Base-by-base conservation (phyloP, 2,113 vertebrate genomes). In the Notiomystis cincta region DNA sequence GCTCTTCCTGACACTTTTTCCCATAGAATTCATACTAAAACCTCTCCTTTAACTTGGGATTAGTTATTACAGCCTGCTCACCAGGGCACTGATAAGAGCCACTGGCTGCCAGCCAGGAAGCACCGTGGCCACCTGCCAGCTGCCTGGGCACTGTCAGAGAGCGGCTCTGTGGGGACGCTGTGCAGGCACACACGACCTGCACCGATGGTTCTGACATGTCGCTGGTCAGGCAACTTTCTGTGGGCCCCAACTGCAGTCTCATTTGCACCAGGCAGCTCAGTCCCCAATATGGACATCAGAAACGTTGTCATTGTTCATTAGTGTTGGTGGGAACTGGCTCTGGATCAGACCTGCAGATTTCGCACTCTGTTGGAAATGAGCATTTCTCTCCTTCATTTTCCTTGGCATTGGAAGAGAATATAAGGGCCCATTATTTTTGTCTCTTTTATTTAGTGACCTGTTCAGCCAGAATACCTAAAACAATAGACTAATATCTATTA, bases 131-230 rank as follows among this genome's bases (percentile, higher is more conserved):
- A 40, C 30, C 24, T 53, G 76, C 79, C 88, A 90, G 40, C 62
- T 80, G 33, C 62, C 54, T 22, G 31, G 71, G 4, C 56, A 4
- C 25, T 23, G 50, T 38, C 2, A 3, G 57, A 22, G 47, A 40
- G 35, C 13, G 0, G 7, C 54, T 73, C 88, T 22, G 24, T 5
- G 15, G 60, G 53, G 73, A 64, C 0, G 0, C 22, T 1, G 1
- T 17, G 30, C 18, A 21, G 50, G 35, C 56, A 44, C 3, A 3
- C 5, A 0, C 9, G 22, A 50, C 45, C 77, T 81, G 69, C 48
- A 75, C 51, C 15, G 4, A 4, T 19, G 47, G 4, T 24, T 96
- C 37, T 64, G 56, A 66, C 35, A 42, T 2, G 21, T 62, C 15
- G 35, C 48, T 47, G 38, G 10, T 78, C 51, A 21, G 38, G 60